Evolutionary conservation across 2,888 invertebrate species (phyloP), one percentile per base, ranked within the genome.

Genomic region (Lasioglossum leucozonium): DNA sequence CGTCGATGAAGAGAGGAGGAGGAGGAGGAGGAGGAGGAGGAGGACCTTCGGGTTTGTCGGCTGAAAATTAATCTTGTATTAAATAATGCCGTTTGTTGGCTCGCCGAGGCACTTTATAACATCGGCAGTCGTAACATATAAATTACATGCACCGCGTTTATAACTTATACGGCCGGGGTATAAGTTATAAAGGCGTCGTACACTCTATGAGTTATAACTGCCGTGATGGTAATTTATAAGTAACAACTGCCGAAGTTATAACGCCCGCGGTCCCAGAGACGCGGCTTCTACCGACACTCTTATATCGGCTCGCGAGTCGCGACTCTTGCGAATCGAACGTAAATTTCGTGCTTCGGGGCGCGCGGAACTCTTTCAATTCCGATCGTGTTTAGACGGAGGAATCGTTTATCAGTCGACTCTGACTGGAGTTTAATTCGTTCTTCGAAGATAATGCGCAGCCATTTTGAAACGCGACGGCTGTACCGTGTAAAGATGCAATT

Each of bases 161-260:
- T 86, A 84, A 87, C 83, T 87, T 87, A 87, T 72, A 85, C 76
- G 78, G 71, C 72, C 80, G 47, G 55, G 72, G 26, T 87, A 71
- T 86, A 89, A 89, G 81, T 89, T 89, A 89, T 88, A 88, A 77
- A 88, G 82, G 84, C 81, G 88, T 84, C 88, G 80, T 72, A 69
- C 82, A 13, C 74, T 87, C 85, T 87, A 85, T 89, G 84, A 89
- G 78, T 89, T 86, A 89, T 82, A 87, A 85, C 87, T 74, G 79
- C 79, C 71, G 58, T 73, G 89, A 85, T 87, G 84, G 80, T 87
- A 89, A 89, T 89, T 87, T 87, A 89, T 89, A 89, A 84, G 89
- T 89, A 85, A 89, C 87, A 79, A 89, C 84, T 86, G 87, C 80
- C 89, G 86, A 89, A 86, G 86, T 89, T 88, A 88, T 83, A 88